These are phyloP conservation scores for Chloebia gouldiae DNA, from an alignment of 2,113 vertebrate genomes.

Conservation along the genomic window DNA sequence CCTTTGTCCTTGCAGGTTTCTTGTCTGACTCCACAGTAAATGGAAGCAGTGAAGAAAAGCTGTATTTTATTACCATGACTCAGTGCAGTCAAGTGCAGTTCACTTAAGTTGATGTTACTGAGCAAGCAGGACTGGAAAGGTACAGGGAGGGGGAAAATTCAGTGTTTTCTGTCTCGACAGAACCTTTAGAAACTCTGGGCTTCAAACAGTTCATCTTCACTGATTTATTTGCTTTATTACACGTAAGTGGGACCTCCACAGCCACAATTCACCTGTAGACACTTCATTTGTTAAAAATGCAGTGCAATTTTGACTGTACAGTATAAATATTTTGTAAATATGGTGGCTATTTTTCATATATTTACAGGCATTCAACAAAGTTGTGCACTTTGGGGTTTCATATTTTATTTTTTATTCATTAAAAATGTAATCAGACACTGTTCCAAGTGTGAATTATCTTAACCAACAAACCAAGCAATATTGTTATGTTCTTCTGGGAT, in stretches of 20 bases:
- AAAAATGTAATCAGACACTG: neutral
- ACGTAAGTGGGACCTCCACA: neutral
- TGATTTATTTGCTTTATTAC: neutral
- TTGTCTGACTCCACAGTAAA: slow-evolving; percentile 73
- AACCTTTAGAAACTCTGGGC: neutral
- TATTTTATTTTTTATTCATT: neutral
- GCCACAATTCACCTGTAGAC: neutral
- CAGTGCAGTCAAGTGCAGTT: slow-evolving; percentile 78
- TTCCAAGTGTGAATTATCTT: neutral
- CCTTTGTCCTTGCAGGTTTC: slow-evolving; percentile 70
- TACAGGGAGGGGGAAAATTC: neutral
- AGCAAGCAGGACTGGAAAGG: slow-evolving; percentile 10
- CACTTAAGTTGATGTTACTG: slow-evolving; percentile 9
- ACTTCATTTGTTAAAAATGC: neutral
- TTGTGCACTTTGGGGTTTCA: neutral
- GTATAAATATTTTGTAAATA: neutral
- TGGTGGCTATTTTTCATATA: neutral
- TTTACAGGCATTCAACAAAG: slow-evolving; percentile 2
- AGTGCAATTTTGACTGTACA: neutral
- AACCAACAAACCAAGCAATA: neutral
- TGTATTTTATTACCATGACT: slow-evolving; percentile 71
- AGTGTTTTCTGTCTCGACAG: neutral
- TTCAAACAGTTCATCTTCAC: neutral
- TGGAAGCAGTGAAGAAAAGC: slow-evolving; percentile 72
- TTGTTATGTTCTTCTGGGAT: neutral